A percentile compares a stretch with the other conserved stretches of the same genome.
Conservation (phyloP, 2,797 vertebrate genomes). For the Oceanodroma leucorhoa region DNA sequence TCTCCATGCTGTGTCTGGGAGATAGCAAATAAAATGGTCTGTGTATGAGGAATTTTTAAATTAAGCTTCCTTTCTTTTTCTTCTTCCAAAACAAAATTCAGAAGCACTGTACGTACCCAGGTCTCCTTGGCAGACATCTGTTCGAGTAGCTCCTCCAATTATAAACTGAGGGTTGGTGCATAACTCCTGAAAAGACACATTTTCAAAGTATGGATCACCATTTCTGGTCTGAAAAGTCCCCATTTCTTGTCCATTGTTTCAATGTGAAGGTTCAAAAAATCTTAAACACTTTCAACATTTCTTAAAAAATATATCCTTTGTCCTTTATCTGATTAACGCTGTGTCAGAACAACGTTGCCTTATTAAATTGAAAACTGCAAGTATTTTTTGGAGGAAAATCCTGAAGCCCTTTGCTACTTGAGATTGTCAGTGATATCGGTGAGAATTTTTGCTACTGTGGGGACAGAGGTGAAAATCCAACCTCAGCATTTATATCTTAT, state of each 20-base stretch:
- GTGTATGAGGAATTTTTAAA: not conserved
- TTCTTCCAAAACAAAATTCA: not conserved
- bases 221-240: not conserved
- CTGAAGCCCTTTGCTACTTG: not conserved
- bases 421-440: not conserved
- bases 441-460: not conserved
- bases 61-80: not conserved
- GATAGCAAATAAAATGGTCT: not conserved
- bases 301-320: not conserved
- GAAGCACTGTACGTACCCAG: conserved; percentile 78
- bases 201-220: not conserved
- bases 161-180: conserved; percentile 87
- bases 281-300: not conserved
- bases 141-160: conserved; percentile 86
- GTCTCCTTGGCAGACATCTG: conserved; percentile 89
- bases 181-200: conserved; percentile 80
- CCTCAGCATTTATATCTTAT: rapidly evolving
- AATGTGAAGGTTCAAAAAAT: not conserved
- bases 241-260: not conserved
- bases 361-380: not conserved
- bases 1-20: not conserved
- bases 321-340: not conserved
- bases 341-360: not conserved
- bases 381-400: not conserved
- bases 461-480: not conserved